phyloP scores from a whole-genome alignment of 2,888 invertebrate genomes.

The Empis livida region DNA sequence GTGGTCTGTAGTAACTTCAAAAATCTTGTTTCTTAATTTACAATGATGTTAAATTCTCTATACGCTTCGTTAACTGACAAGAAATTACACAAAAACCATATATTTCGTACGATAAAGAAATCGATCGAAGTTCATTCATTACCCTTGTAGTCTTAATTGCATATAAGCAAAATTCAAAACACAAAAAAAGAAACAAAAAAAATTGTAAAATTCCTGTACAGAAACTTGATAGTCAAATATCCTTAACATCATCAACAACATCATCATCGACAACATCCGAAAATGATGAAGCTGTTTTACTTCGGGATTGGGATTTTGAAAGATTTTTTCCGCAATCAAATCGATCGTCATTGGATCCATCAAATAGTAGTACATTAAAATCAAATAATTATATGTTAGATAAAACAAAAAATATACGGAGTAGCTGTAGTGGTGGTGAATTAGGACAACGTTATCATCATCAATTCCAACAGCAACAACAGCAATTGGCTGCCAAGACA shows the following conservation, averaged over 20 bases:
- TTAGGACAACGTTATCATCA: constrained; percentile 30
- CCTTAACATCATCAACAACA: constrained; percentile 15
- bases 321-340: constrained; percentile 55
- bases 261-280: constrained; percentile 35
- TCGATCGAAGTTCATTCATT: too few species aligned
- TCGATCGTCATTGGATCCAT: constrained; percentile 31
- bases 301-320: constrained; percentile 80
- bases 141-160: too few species aligned
- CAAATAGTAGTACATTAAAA: constrained; percentile 35
- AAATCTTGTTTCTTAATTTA: too few species aligned
- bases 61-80: too few species aligned
- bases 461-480: constrained; percentile 28
- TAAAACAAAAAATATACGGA: constrained; percentile 34
- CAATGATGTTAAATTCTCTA: too few species aligned
- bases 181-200: constrained; percentile 2
- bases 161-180: constrained; percentile 16
- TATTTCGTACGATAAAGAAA: too few species aligned
- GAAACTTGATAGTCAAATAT: constrained; percentile 30
- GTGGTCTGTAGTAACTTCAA: too few species aligned
- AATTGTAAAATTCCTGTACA: constrained; percentile 18
- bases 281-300: constrained; percentile 63
- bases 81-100: too few species aligned
- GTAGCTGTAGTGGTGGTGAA: background rate
- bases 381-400: constrained; percentile 25
- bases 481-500: background rate